Conservation (phyloP, 1,140 invertebrate species). For the Prorops nasuta region DNA sequence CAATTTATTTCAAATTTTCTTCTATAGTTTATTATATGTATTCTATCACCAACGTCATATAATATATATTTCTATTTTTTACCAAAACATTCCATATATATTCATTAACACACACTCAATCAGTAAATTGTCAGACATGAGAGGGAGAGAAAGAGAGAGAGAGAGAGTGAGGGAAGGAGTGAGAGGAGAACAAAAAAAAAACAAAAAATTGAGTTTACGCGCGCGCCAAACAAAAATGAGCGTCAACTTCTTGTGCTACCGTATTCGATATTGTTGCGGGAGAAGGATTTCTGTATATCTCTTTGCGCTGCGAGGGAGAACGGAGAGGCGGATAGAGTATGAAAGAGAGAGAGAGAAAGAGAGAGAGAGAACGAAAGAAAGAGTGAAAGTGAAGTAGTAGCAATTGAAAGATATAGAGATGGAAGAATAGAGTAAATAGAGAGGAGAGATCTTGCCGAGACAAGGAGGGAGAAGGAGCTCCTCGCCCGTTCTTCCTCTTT, state of each 20-base stretch:
- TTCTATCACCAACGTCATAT: slow-evolving; percentile 9
- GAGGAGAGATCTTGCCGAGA: no score
- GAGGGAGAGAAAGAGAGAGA: slow-evolving; percentile 10
- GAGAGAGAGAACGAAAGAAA: slow-evolving; percentile 13
- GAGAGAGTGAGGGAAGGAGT: no score
- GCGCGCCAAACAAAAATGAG: slow-evolving; percentile 85
- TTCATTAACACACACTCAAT: slow-evolving; percentile 20
- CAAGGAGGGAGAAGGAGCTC: slow-evolving; percentile 14
- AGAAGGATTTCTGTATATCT: slow-evolving; percentile 16
- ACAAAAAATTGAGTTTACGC: slow-evolving; percentile 23
- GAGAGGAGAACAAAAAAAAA: no score
- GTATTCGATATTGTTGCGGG: slow-evolving; percentile 36
- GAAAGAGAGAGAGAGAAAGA: slow-evolving; percentile 20
- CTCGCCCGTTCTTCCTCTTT: no score
- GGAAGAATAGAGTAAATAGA: slow-evolving; percentile 7
- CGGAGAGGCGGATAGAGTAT: slow-evolving; percentile 14
- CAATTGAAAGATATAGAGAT: slow-evolving; percentile 18
- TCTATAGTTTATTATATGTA: slow-evolving; percentile 7
- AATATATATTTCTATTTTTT: neutral
- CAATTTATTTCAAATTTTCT: no score
- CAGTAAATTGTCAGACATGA: slow-evolving; percentile 26
- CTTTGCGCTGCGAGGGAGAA: slow-evolving; percentile 10
- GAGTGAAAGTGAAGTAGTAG: neutral
- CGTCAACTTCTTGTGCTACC: slow-evolving; percentile 86
- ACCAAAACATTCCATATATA: slow-evolving; percentile 1